Base-by-base conservation (phyloP, 2,888 invertebrate species). In the Caenorhabditis auriculariae region DNA sequence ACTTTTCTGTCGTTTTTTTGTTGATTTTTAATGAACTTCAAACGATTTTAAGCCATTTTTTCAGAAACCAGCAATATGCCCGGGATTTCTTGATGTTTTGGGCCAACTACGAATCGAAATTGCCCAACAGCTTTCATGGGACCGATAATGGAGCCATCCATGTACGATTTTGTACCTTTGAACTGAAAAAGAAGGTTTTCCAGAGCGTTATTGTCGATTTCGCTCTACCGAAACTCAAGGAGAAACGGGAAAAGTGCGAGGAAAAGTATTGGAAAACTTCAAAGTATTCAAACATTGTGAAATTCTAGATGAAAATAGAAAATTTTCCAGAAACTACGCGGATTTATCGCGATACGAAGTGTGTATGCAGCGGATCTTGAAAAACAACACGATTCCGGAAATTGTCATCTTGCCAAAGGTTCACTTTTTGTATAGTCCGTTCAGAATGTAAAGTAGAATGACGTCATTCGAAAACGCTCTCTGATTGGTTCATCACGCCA, bases 111-210 rank as follows among this genome's bases (percentile, higher is more conserved):
- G 65, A 65, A 27, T 19, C 24, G 12, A 49, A 47, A 53, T 50
- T 65, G 12, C 70, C 70, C 4, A 45, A 63, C 2, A 54, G 60
- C n/a, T 70, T 70, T 37, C 67, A 67, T 41, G 70, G 70, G 46
- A 59, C 67, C 7, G 70, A 70, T 38, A 70, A 70, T 26, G 70
- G 70, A 23, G 70, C 70, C 0, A 49, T 70, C 35, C 70, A 70
- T 48, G 69, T 69, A n/a, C n/a, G n/a, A n/a, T n/a, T n/a, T n/a
- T n/a, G n/a, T n/a, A n/a, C n/a, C n/a, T n/a, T n/a, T n/a, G n/a
- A n/a, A n/a, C n/a, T n/a, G n/a, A n/a, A n/a, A n/a, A n/a, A n/a
- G n/a, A 12, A 19, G 15, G 5, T 26, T 6, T 43, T 69, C 55
- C 50, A 67, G 68, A 64, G 55, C 38, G 69, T 60, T 0, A 53